These are phyloP conservation scores for Danio aesculapii DNA, from an alignment of 2,797 vertebrate species.

Conservation along the genomic window DNA sequence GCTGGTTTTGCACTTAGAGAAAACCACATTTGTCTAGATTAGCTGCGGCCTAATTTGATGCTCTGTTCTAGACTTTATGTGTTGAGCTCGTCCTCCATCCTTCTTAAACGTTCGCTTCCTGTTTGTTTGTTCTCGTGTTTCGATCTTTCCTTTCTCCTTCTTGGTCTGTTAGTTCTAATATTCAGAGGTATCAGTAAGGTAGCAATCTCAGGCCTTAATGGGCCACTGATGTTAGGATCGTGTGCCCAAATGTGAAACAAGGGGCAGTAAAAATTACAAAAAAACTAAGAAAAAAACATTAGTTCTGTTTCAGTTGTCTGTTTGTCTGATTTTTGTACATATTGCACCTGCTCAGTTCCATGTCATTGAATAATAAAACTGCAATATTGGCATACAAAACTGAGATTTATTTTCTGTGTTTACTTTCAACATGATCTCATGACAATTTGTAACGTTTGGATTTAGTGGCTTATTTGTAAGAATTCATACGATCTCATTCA, in stretches of 20 bases:
- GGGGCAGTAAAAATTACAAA: slow-evolving; percentile 79
- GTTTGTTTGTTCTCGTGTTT: slow-evolving; percentile 65
- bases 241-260: slow-evolving; percentile 95
- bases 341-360: slow-evolving; percentile 93
- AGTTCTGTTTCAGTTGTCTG: slow-evolving; percentile 75
- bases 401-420: slow-evolving; percentile 71
- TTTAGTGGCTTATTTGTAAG: no score
- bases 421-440: no score
- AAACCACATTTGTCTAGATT: slow-evolving; percentile 54
- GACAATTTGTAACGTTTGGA: no score
- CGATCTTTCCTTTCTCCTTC: slow-evolving; percentile 36
- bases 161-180: slow-evolving; percentile 80
- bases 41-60: slow-evolving; percentile 77
- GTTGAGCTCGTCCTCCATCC: background rate
- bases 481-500: no score
- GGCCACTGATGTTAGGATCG: slow-evolving; percentile 90
- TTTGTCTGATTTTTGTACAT: slow-evolving; percentile 90
- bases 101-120: background rate
- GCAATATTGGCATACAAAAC: slow-evolving; percentile 94
- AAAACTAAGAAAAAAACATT: slow-evolving; percentile 74
- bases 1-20: slow-evolving; percentile 55
- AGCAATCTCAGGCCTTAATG: slow-evolving; percentile 89
- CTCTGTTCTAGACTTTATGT: slow-evolving; percentile 52
- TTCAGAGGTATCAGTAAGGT: slow-evolving; percentile 83
- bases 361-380: slow-evolving; percentile 88